Evolutionary conservation across 2,113 vertebrate species (phyloP).

Genomic region (Saguinus imperator): DNA sequence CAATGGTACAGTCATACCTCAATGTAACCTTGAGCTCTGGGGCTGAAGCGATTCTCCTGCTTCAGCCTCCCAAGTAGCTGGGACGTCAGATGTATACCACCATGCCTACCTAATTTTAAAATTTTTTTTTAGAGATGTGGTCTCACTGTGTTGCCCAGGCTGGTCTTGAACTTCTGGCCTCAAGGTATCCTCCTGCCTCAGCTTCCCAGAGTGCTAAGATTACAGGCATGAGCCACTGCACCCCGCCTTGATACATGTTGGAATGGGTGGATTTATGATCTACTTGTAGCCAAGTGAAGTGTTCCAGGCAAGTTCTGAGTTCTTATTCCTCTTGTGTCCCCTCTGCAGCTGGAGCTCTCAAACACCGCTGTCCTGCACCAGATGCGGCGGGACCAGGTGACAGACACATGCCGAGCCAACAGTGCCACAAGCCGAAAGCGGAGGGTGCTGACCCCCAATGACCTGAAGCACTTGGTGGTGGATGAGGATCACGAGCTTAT

Average conservation of each 20-base stretch:
- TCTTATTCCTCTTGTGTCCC: constrained; percentile 70
- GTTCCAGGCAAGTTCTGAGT: not conserved
- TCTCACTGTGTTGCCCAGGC: not conserved
- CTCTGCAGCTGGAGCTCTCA: constrained; percentile 89
- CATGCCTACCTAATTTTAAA: not conserved
- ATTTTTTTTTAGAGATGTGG: not conserved
- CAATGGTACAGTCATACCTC: not conserved
- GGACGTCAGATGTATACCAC: not conserved
- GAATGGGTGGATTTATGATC: fast-evolving
- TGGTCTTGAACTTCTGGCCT: not conserved
- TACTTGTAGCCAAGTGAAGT: fast-evolving
- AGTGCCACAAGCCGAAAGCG: constrained; percentile 91
- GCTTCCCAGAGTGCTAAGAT: not conserved
- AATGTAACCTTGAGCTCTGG: not conserved
- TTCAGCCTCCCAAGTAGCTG: not conserved
- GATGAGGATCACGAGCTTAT: constrained; percentile 98
- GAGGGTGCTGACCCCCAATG: constrained; percentile 92
- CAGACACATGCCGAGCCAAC: constrained; percentile 91
- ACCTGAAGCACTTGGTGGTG: constrained; percentile 97
- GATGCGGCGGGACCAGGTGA: constrained; percentile 93
- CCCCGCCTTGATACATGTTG: not conserved
- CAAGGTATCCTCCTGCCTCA: not conserved
- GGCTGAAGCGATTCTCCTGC: not conserved
- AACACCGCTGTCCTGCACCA: constrained; percentile 92
- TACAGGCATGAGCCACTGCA: not conserved